Conservation (phyloP, 2,888 invertebrate species). For the Rhamnusium bicolor region DNA sequence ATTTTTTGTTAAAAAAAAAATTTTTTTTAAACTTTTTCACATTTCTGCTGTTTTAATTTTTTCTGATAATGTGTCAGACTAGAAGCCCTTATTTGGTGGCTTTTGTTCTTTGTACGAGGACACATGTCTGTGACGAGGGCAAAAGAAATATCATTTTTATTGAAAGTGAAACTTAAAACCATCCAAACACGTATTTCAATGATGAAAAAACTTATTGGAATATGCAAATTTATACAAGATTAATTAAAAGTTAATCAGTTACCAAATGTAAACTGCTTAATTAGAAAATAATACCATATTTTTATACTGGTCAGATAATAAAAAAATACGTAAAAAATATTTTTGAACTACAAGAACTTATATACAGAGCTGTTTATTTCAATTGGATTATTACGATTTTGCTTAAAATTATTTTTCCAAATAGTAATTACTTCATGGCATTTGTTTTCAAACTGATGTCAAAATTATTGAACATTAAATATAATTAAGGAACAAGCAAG, state of each 20-base stretch:
- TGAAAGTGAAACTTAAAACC: conserved; percentile 3
- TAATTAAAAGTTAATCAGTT: neutral
- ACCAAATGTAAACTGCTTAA: neutral
- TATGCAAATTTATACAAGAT: neutral
- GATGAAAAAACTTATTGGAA: conserved; percentile 2
- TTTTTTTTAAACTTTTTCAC: too few species aligned
- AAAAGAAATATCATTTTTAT: neutral
- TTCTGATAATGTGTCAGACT: too few species aligned
- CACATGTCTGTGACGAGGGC: neutral
- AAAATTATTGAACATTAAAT: too few species aligned
- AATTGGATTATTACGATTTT: too few species aligned
- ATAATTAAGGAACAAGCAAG: too few species aligned
- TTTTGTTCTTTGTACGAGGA: neutral
- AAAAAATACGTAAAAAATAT: too few species aligned
- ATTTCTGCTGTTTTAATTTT: too few species aligned
- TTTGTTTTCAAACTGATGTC: too few species aligned
- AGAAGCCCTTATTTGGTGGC: too few species aligned
- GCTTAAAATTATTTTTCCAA: too few species aligned
- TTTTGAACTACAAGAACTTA: neutral
- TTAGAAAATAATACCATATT: neutral
- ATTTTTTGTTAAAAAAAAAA: too few species aligned
- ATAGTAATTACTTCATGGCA: too few species aligned
- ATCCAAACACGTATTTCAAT: neutral
- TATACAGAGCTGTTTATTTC: neutral
- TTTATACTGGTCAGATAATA: neutral